phyloP scores from a whole-genome alignment of 2,113 vertebrate genomes.

The Esox niger region DNA sequence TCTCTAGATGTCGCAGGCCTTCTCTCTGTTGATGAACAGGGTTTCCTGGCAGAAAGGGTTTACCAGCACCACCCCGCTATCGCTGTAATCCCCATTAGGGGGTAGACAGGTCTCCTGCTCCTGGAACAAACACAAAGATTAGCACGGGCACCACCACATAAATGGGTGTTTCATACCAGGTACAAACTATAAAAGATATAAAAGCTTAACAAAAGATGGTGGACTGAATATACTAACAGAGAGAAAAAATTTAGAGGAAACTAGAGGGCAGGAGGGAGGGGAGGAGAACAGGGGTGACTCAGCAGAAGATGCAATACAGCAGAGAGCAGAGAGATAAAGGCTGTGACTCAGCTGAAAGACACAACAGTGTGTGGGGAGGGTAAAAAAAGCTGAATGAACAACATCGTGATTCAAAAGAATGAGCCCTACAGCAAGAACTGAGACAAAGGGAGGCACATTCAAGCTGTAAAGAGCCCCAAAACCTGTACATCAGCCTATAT shows the following conservation, averaged over 20 bases:
- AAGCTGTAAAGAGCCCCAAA: background rate
- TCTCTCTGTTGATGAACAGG: conserved; percentile 89
- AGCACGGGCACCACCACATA: background rate
- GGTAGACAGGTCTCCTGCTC: conserved; percentile 92
- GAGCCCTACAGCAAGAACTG: too few relatives aligned
- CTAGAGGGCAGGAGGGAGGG: background rate
- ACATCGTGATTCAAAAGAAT: too few relatives aligned
- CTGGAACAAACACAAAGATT: conserved; percentile 59
- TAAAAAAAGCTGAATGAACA: too few relatives aligned
- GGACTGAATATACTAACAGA: conserved; percentile 22
- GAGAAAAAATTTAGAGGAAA: background rate
- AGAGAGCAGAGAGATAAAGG: conserved; percentile 15
- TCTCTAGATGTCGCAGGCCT: conserved; percentile 85
- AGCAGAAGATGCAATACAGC: conserved; percentile 38
- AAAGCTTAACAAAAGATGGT: conserved; percentile 24
- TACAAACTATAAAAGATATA: conserved; percentile 8
- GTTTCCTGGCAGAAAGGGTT: conserved; percentile 99
- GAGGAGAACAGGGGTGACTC: conserved; percentile 38
- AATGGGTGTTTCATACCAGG: background rate
- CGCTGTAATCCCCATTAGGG: conserved; percentile 90
- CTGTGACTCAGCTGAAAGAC: conserved; percentile 1
- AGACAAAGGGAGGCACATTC: background rate
- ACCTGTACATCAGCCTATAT: background rate
- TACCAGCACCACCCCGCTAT: conserved; percentile 94
- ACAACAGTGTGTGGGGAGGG: conserved; percentile 5